Evolutionary conservation across 2,113 vertebrate genomes (phyloP).

Genomic region (Paramisgurnus dabryanus): DNA sequence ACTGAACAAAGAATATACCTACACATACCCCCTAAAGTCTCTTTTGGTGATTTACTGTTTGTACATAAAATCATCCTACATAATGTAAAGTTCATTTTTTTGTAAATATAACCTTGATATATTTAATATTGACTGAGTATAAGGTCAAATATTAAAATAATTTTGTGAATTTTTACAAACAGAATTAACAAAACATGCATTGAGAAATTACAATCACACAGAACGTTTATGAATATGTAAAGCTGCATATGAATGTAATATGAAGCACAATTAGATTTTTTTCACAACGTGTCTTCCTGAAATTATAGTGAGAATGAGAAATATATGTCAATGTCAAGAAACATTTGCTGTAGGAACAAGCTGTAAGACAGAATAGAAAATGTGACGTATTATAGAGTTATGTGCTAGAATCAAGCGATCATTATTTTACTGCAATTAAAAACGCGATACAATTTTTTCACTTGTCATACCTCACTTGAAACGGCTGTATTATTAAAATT

Average conservation of each 20-base stretch:
- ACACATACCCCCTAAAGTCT: too few relatives aligned
- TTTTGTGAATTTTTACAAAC: too few relatives aligned
- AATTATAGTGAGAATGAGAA: background rate
- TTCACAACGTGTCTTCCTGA: background rate
- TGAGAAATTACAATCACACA: background rate
- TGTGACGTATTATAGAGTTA: slow-evolving; percentile 1
- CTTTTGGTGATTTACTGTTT: too few relatives aligned
- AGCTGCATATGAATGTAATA: too few relatives aligned
- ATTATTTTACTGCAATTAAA: slow-evolving; percentile 41
- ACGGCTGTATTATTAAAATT: slow-evolving; percentile 36
- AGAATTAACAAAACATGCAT: too few relatives aligned
- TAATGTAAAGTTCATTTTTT: too few relatives aligned
- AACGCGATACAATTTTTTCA: slow-evolving; percentile 32
- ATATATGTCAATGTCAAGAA: background rate
- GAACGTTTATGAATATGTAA: background rate
- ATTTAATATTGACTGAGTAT: too few relatives aligned
- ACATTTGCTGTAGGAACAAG: slow-evolving; percentile 11
- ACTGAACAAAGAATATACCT: too few relatives aligned
- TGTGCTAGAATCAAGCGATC: slow-evolving; percentile 18
- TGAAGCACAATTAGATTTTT: background rate
- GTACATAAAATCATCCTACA: too few relatives aligned
- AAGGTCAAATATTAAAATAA: too few relatives aligned
- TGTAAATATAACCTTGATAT: too few relatives aligned
- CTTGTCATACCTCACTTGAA: slow-evolving; percentile 48
- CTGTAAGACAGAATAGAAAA: slow-evolving; percentile 14